A percentile compares a stretch with the other conserved stretches of the same genome.
These are phyloP conservation scores for Paguma larvata DNA, from an alignment of 2,797 vertebrate genomes.

Conservation along the genomic window DNA sequence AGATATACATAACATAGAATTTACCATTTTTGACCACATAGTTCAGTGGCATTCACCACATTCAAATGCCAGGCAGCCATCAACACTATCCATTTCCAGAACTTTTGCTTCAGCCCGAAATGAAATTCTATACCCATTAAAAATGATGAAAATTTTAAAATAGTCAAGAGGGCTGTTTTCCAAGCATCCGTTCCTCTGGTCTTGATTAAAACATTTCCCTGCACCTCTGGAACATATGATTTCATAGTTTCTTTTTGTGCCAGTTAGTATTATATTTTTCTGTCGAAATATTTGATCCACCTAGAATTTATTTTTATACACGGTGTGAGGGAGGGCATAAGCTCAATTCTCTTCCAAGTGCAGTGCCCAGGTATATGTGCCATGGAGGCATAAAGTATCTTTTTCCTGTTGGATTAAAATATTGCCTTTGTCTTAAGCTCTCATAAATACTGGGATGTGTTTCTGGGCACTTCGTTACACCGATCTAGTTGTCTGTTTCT, in stretches of 20 bases:
- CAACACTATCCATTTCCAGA: neutral
- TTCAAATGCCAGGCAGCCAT: neutral
- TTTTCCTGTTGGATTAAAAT: neutral
- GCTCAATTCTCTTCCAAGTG: neutral
- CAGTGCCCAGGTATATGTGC: neutral
- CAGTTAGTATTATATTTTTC: neutral
- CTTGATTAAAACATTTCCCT: slow-evolving; percentile 9
- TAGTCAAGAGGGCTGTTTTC: slow-evolving; percentile 1
- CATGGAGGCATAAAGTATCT: neutral
- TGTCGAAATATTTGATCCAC: neutral
- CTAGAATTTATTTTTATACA: slow-evolving; percentile 21
- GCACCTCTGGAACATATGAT: neutral
- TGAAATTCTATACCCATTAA: neutral
- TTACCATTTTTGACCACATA: neutral
- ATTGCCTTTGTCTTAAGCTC: neutral
- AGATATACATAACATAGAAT: neutral
- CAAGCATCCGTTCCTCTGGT: neutral
- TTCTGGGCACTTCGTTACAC: neutral
- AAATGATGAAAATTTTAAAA: slow-evolving; percentile 1
- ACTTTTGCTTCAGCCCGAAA: neutral
- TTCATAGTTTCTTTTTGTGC: neutral
- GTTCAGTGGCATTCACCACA: neutral
- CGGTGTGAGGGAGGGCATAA: neutral
- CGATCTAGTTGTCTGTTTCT: slow-evolving; percentile 12
- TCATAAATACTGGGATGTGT: neutral